Evolutionary conservation across 2,888 invertebrate genomes (phyloP), one percentile per base, ranked within the genome.

Genomic region (Melanostoma scalare): DNA sequence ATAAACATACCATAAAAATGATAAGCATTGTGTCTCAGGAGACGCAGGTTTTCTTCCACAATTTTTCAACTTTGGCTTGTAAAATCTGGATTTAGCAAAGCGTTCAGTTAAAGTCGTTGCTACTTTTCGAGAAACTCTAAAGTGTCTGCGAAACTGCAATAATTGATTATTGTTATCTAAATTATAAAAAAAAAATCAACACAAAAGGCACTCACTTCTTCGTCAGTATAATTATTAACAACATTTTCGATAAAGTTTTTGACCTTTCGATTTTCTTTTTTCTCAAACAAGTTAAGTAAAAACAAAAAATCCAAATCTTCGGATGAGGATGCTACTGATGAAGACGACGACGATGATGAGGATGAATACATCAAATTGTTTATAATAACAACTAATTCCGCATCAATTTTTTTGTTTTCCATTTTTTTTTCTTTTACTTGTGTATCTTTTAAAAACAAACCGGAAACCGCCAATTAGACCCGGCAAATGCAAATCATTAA

Each of bases 1-100:
- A 35, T 2, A 2, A 5, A 55, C 10, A 5, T 36, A 55, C 53
- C 35, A 55, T 55, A 55, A 36, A 55, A 55, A 55, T 6, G 36
- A 55, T 4, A 36, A 55, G 5, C 36, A 10, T 4, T 55, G 53
- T 3, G 30, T 2, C 33, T 52, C n/a, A 5, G 52, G n/a, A 6
- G 33, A 35, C 9, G 35, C 6, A 1, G 52, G 35, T 2, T 52
- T 52, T 33, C 20, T 52, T 52, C 35, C 31, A 5, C 33, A n/a
- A 8, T 3, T 1, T 3, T 35, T 52, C 5, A 4, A 9, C 10
- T 10, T 33, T 35, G 2, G 9, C 3, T n/a, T 52, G n/a, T n/a
- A 52, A n/a, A 35, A n/a, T 6, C n/a, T 52, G 9, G 52, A 52
- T 6, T 5, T 30, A 2, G 52, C 8, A 52, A 52, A 52, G n/a